Percentiles rank a stretch among this genome's conserved stretches.
Conservation (phyloP, 2,797 vertebrate genomes). For the Balearica regulorum region DNA sequence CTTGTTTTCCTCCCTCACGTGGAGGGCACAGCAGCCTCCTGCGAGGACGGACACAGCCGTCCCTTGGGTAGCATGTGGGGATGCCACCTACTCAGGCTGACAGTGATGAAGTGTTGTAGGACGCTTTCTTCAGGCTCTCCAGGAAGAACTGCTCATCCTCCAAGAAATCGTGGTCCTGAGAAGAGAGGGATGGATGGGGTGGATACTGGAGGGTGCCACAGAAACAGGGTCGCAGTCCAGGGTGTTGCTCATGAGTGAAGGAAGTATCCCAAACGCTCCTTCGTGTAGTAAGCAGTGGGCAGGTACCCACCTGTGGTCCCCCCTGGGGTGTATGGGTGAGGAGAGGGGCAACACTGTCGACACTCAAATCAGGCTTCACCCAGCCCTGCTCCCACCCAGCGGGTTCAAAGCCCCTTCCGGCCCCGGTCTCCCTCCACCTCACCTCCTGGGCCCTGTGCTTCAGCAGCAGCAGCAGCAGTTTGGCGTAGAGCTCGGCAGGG, state of each 20-base stretch:
- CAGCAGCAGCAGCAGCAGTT: slow-evolving; percentile 79
- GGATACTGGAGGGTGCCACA: neutral
- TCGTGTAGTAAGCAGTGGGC: neutral
- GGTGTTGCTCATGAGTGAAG: neutral
- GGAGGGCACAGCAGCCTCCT: neutral
- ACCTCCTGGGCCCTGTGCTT: slow-evolving; percentile 83
- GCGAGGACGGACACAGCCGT: rapidly evolving
- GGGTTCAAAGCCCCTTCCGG: neutral
- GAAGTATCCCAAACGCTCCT: neutral
- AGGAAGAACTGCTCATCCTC: slow-evolving; percentile 86
- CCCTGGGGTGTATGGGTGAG: neutral
- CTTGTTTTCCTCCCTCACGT: neutral
- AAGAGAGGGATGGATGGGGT: neutral
- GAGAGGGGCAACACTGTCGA: neutral
- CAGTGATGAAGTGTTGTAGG: slow-evolving; percentile 67
- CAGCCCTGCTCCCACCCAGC: neutral
- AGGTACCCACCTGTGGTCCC: neutral
- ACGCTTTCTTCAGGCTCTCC: slow-evolving; percentile 81
- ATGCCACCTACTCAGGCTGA: slow-evolving; percentile 44
- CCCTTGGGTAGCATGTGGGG: rapidly evolving
- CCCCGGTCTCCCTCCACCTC: neutral
- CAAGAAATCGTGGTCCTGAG: slow-evolving; percentile 84
- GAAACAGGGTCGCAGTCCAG: neutral
- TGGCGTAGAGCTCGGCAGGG: slow-evolving; percentile 69
- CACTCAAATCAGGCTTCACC: neutral